Evolutionary conservation across 2,888 invertebrate genomes (phyloP).

Genomic region (Chalcosyrphus nemorum): DNA sequence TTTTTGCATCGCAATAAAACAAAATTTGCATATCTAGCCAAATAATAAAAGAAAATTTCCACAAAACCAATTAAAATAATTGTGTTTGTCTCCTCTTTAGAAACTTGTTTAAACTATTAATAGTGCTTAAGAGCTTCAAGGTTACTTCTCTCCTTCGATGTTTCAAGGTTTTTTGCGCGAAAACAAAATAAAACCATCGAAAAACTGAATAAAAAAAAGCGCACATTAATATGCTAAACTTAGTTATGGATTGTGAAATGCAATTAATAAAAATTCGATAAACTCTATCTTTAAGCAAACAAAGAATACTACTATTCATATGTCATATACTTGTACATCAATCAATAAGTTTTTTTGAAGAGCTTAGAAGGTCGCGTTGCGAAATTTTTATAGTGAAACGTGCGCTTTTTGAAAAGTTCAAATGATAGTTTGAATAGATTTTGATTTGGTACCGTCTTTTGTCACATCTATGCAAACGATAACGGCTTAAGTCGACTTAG

Average conservation of each 20-base stretch:
- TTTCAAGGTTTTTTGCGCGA: constrained; percentile 32
- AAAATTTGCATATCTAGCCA: not conserved
- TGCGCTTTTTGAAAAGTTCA: no score
- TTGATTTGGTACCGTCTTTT: no score
- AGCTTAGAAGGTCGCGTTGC: constrained; percentile 8
- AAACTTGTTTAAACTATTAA: constrained; percentile 40
- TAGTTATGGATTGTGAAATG: constrained; percentile 11
- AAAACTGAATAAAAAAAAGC: not conserved
- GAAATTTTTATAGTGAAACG: no score
- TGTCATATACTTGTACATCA: not conserved
- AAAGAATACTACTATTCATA: not conserved
- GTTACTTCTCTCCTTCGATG: not conserved
- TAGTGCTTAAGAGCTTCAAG: constrained; percentile 7
- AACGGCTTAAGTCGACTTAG: no score
- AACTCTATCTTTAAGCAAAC: not conserved
- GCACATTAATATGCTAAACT: not conserved
- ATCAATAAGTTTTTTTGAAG: not conserved
- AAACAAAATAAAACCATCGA: constrained; percentile 21
- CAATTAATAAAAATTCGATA: not conserved
- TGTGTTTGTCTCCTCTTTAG: not conserved
- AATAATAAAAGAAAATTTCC: not conserved
- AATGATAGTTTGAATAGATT: no score
- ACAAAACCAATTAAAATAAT: not conserved
- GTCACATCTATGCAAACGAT: no score
- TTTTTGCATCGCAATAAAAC: not conserved